Conservation (phyloP, 1,140 invertebrate genomes). For the Pseudomyrmex dendroicus region DNA sequence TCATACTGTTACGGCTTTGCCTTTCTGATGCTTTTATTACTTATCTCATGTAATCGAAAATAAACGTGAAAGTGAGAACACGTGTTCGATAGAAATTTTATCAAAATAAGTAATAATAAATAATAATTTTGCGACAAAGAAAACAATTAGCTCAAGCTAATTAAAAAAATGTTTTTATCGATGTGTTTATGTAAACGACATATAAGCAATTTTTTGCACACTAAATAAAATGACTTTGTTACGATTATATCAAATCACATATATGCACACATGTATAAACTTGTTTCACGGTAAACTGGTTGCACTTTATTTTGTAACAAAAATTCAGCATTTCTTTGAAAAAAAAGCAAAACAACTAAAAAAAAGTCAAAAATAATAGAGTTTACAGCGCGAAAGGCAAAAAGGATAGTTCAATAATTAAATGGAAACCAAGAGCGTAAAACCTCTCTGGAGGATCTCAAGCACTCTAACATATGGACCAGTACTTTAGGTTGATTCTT, state of each 20-base stretch:
- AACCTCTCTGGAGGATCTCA: slow-evolving; percentile 9
- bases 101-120: too few species aligned
- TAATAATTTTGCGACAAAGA: background rate
- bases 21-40: slow-evolving; percentile 7
- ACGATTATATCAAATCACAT: background rate
- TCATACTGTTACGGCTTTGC: slow-evolving; percentile 15
- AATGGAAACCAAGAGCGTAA: slow-evolving; percentile 54
- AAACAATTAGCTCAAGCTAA: background rate
- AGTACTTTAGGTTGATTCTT: slow-evolving; percentile 46
- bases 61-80: background rate
- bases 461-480: slow-evolving; percentile 28
- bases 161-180: too few species aligned
- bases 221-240: background rate
- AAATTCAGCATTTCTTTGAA: background rate
- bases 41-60: background rate
- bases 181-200: too few species aligned
- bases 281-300: background rate
- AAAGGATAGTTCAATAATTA: slow-evolving; percentile 44
- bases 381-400: slow-evolving; percentile 3
- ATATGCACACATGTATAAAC: background rate
- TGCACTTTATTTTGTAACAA: background rate
- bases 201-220: background rate
- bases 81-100: too few species aligned
- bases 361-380: background rate
- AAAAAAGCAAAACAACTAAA: background rate